A percentile compares a stretch with the other conserved stretches of the same genome.
Conservation (phyloP, 37 sponge, comb jelly and placozoan genomes). For the Tethya wilhelma region DNA sequence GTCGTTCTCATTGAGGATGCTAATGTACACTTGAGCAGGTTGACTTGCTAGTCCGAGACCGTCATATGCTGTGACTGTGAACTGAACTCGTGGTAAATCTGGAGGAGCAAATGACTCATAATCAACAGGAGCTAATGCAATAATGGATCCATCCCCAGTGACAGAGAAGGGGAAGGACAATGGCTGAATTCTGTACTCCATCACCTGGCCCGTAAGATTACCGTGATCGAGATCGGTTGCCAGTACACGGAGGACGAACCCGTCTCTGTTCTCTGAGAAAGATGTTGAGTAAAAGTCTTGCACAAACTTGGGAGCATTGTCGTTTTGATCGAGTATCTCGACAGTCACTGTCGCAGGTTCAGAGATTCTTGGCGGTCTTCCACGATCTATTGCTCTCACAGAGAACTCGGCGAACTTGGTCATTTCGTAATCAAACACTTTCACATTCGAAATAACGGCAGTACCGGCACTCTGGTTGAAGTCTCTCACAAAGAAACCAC, state of each 20-base stretch:
- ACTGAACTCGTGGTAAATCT: conserved; percentile 25
- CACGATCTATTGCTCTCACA: conserved; percentile 40
- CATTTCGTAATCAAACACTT: conserved; percentile 56
- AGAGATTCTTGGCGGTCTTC: conserved; percentile 27
- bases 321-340: conserved; percentile 55
- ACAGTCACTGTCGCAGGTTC: conserved; percentile 34
- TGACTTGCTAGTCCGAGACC: conserved; percentile 37
- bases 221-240: conserved; percentile 75
- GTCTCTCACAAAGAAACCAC: conserved; percentile 31
- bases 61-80: conserved; percentile 58
- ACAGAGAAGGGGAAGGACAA: conserved; percentile 46
- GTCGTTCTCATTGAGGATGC: conserved; percentile 67
- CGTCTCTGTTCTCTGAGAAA: conserved; percentile 41
- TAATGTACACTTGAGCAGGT: conserved; percentile 35
- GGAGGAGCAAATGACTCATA: conserved; percentile 36
- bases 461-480: conserved; percentile 14
- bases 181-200: conserved; percentile 12
- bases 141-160: conserved; percentile 38
- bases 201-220: conserved; percentile 24
- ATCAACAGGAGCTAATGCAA: conserved; percentile 26
- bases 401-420: neutral
- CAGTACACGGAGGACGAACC: conserved; percentile 10
- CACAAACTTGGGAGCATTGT: conserved; percentile 59
- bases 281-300: conserved; percentile 20
- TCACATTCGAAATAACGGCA: conserved; percentile 41